Conservation (phyloP, 2,797 vertebrate species). For the Gambusia yucatana region DNA sequence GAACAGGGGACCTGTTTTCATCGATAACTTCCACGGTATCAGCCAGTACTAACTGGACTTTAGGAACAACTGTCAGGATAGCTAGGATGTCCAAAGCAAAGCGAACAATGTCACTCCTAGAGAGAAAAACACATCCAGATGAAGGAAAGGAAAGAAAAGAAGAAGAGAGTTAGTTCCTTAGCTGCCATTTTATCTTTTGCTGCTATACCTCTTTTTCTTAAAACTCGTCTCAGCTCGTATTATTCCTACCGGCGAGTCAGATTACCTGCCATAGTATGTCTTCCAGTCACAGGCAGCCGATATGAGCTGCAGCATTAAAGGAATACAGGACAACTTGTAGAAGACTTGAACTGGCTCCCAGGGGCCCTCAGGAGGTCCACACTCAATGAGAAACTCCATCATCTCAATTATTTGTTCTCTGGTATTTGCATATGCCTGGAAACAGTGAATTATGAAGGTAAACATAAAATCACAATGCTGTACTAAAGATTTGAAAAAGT, state of each 20-base stretch:
- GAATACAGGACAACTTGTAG: constrained; percentile 92
- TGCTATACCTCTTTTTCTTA: too few relatives aligned
- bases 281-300: constrained; percentile 96
- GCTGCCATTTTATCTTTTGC: too few relatives aligned
- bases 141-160: not conserved
- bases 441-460: not conserved
- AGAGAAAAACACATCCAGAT: not conserved
- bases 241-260: rapidly evolving
- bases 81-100: constrained; percentile 93
- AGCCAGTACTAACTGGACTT: constrained; percentile 91
- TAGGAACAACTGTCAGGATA: constrained; percentile 93
- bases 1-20: constrained; percentile 86
- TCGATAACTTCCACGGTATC: constrained; percentile 91
- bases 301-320: constrained; percentile 93
- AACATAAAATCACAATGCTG: not conserved
- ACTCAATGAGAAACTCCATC: constrained; percentile 97
- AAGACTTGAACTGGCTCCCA: constrained; percentile 97
- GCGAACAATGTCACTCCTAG: constrained; percentile 93
- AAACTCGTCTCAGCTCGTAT: not conserved
- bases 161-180: not conserved
- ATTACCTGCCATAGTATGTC: constrained; percentile 93
- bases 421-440: constrained; percentile 88
- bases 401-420: constrained; percentile 95
- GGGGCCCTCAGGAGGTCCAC: constrained; percentile 87
- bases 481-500: not conserved